Conservation (phyloP, 2,888 invertebrate species). For the Nymphalis polychloros region DNA sequence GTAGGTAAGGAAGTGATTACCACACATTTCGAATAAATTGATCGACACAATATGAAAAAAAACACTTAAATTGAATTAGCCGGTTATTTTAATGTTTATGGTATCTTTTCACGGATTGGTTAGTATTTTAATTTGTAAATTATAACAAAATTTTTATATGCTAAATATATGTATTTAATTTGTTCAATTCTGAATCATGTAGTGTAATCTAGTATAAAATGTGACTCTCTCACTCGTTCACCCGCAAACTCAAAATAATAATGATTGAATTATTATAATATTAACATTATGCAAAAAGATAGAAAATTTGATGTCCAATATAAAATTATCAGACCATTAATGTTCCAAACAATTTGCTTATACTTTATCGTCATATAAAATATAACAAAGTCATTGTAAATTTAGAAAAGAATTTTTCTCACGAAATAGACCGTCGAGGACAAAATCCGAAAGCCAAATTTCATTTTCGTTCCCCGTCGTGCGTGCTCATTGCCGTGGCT, state of each 20-base stretch:
- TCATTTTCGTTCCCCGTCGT: constrained; percentile 41
- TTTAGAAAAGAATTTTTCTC: constrained; percentile 28
- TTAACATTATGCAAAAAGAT: neutral
- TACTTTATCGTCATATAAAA: constrained; percentile 20
- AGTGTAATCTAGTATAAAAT: too few species aligned
- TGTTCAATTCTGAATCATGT: too few species aligned
- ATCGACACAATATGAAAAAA: too few species aligned
- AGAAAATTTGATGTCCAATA: neutral
- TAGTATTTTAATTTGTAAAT: too few species aligned
- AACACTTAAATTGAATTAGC: too few species aligned
- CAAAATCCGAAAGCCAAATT: constrained; percentile 38
- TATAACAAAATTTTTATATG: too few species aligned
- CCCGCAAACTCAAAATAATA: neutral
- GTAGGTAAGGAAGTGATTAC: too few species aligned
- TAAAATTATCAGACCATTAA: neutral
- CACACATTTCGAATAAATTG: too few species aligned
- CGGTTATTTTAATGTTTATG: too few species aligned
- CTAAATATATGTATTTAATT: too few species aligned
- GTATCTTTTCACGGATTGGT: too few species aligned
- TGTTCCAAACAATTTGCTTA: constrained; percentile 14
- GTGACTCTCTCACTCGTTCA: too few species aligned
- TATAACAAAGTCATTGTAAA: constrained; percentile 35
- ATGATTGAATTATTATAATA: neutral
- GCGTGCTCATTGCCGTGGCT: constrained; percentile 34
- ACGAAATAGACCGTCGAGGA: constrained; percentile 34